A percentile compares a stretch with the other conserved stretches of the same genome.
Conservation (phyloP, 2,797 vertebrate species). For the Danionella dracula region DNA sequence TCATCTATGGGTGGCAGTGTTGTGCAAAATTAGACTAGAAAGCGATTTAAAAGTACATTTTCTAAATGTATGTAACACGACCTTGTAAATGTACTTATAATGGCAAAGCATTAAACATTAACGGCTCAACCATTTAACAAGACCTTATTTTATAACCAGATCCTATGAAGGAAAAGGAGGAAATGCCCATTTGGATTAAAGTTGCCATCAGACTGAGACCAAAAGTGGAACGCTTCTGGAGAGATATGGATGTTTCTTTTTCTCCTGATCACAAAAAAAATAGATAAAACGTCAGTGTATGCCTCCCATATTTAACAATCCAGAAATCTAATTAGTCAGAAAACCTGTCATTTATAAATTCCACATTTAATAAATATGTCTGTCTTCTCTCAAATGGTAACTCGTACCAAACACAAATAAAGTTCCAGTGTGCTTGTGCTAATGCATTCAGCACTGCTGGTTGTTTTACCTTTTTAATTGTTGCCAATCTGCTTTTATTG, state of each 20-base stretch:
- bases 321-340: too few species aligned
- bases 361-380: too few species aligned
- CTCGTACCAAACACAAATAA: neutral
- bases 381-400: too few species aligned
- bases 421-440: neutral
- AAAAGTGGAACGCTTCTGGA: slow-evolving; percentile 40
- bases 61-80: too few species aligned
- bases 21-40: too few species aligned
- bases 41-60: too few species aligned
- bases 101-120: too few species aligned
- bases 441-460: neutral
- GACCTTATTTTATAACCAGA: neutral
- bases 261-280: slow-evolving; percentile 42
- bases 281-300: slow-evolving; percentile 30
- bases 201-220: neutral
- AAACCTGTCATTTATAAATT: too few species aligned
- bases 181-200: neutral
- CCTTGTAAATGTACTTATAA: too few species aligned
- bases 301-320: too few species aligned
- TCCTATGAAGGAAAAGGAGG: neutral
- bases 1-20: too few species aligned
- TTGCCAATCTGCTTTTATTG: neutral
- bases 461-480: neutral
- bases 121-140: neutral
- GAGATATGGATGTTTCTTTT: slow-evolving; percentile 4